Evolutionary conservation across 2,113 vertebrate species (phyloP).

Genomic region (Scomber colias): DNA sequence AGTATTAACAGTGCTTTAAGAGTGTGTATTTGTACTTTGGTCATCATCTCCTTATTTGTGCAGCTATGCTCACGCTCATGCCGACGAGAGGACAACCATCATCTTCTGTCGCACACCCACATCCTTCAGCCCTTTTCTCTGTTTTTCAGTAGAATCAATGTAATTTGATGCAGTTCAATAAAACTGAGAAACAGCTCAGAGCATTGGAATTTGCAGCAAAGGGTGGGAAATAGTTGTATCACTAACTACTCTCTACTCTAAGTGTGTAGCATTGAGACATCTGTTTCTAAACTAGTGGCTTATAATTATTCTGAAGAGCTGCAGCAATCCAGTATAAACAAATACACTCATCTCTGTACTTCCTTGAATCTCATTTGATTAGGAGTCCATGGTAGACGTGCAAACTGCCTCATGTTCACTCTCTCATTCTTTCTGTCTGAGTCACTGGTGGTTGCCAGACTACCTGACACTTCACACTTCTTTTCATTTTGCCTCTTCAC

Average conservation of each 20-base stretch:
- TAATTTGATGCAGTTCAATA: not conserved
- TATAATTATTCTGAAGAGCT: not conserved
- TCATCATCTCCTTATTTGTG: not conserved
- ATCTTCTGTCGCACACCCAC: not conserved
- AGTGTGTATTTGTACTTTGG: not conserved
- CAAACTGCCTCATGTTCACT: conserved; percentile 1
- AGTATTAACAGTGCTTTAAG: too few relatives aligned
- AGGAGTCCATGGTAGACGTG: conserved; percentile 39
- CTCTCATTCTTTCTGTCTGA: conserved; percentile 24
- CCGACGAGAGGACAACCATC: not conserved
- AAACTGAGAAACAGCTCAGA: not conserved
- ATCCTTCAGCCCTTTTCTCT: not conserved
- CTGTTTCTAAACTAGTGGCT: not conserved
- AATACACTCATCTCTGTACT: not conserved
- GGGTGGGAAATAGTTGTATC: too few relatives aligned
- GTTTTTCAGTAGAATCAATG: not conserved
- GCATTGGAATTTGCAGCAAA: not conserved
- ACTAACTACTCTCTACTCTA: too few relatives aligned
- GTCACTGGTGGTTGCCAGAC: conserved; percentile 13
- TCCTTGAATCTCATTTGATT: not conserved
- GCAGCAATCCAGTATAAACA: not conserved
- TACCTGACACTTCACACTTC: not conserved
- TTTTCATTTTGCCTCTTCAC: conserved; percentile 20
- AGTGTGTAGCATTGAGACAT: not conserved
- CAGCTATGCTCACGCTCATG: not conserved